Base-by-base conservation (phyloP, 2,113 vertebrate genomes). In the Labrus mixtus region DNA sequence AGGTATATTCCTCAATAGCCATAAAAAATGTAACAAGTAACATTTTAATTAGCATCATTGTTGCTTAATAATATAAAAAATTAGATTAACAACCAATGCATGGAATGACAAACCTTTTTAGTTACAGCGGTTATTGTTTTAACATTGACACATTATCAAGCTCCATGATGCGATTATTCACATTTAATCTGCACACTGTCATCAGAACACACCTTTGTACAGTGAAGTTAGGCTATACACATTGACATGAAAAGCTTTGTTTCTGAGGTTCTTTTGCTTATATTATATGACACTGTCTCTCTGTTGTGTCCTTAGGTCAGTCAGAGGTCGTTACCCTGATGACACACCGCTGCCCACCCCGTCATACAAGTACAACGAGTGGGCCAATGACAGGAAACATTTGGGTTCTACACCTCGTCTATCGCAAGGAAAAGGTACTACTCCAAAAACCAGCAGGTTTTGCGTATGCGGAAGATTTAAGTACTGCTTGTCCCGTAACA, bases 321-420 rank as follows among this genome's bases (percentile, higher is more conserved):
- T 94, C 60, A 96, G 95, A 91, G 95, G 94, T 81, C 95, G 92
- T 33, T 98, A 96, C 82, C 87, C 92, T 0, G 96, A 97, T 0
- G 96, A 98, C 86, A 96, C 97, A 0, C 98, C 98, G 0, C 78
- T 99, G 60, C 98, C 97, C 0, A 99, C 98, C 0, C 98, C 98
- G 0, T 98, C 98, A 0, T 99, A 98, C 84, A 99, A 99, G 76
- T 99, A 98, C 90, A 99, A 99, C 0, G 98, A 99, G 39, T 99
- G 98, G 98, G 98, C 98, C 3, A 97, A 97, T 19, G 97, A 98
- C 86, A 93, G 96, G 66, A 95, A 91, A 57, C 96, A 98, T 81
- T 84, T 98, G 55, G 98, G 98, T 0, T 94, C 97, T 5, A 97
- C 97, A 0, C 97, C 98, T 0, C 97, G 97, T 20, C 94, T 99